Conservation (phyloP, 2,888 invertebrate species). For the Creontiades dilutus region DNA sequence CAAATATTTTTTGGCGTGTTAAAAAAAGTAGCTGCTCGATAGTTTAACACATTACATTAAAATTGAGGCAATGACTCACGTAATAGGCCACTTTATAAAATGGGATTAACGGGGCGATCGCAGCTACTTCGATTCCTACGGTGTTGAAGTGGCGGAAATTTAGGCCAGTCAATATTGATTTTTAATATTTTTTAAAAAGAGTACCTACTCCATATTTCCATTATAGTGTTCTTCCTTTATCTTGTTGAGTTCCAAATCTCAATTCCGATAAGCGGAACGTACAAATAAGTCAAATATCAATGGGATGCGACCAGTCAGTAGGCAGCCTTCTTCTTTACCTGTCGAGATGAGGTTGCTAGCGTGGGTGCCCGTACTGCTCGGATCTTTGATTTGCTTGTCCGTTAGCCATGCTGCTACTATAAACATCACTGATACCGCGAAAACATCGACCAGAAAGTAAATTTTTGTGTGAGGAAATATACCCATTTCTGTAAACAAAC, state of each 20-base stretch:
- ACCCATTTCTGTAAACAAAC: too few species aligned
- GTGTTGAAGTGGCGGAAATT: not conserved
- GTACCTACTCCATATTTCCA: not conserved
- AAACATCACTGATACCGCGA: not conserved
- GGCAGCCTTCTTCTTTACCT: not conserved
- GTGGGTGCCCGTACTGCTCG: not conserved
- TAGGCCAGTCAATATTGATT: too few species aligned
- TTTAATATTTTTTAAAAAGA: not conserved
- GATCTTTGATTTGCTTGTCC: not conserved
- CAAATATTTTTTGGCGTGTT: too few species aligned
- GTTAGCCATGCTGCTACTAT: not conserved
- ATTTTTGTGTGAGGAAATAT: not conserved
- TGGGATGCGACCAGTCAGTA: not conserved
- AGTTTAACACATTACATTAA: too few species aligned
- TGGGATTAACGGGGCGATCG: not conserved
- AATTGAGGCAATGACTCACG: too few species aligned
- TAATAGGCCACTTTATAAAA: not conserved
- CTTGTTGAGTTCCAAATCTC: not conserved
- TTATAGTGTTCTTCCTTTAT: not conserved
- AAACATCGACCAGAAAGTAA: not conserved
- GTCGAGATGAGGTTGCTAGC: not conserved
- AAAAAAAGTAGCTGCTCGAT: too few species aligned
- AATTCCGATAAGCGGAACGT: not conserved
- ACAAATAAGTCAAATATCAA: not conserved
- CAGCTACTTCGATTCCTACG: too few species aligned